Base-by-base conservation (phyloP, 2,113 vertebrate species). In the Hippopotamus amphibius region DNA sequence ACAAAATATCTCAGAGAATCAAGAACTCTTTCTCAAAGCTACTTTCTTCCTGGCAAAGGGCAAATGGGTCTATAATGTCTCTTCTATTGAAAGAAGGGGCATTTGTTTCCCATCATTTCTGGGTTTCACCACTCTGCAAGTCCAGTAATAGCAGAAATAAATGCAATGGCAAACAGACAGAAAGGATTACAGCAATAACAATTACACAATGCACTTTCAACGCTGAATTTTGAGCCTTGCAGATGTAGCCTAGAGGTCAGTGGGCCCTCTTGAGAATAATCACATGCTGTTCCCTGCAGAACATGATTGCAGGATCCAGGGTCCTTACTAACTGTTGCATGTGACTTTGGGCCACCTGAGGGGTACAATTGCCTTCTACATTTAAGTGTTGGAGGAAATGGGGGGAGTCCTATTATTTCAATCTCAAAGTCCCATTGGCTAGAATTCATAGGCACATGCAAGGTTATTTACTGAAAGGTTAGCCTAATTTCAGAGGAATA, bases 41-140 rank as follows among this genome's bases (percentile, higher is more conserved):
- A 63, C 63, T 86, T 88, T 93, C 57, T 93, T 96, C 43, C 59
- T 65, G 26, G 26, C 6, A 86, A 95, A 86, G 16, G 43, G 41
- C 6, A 93, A 61, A 61, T n/a, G 46, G 30, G 12, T 79, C 48
- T 82, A 13, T 53, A 59, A 26, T 65, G 1, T 53, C 19, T 72
- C 41, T 84, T 85, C 21, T 95, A 0, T 41, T 37, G 24, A 55
- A 84, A 79, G 22, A 65, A 72, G 30, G 12, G 28, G 2, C 12
- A 53, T 74, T 89, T 76, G 21, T 87, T 97, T 92, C 16, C 59
- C 24, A 61, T 92, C 6, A 21, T 84, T 93, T 95, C 63, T 85
- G 41, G 24, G 72, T 90, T 90, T 90, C 8, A 59, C 21, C 11
- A 43, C 26, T 71, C 76, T 69, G 16, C 7, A 74, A 80, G 22